Percentiles rank a stretch among this genome's conserved stretches.
Evolutionary conservation across 1,140 invertebrate species (phyloP).

Genomic region (Maniola jurtina): DNA sequence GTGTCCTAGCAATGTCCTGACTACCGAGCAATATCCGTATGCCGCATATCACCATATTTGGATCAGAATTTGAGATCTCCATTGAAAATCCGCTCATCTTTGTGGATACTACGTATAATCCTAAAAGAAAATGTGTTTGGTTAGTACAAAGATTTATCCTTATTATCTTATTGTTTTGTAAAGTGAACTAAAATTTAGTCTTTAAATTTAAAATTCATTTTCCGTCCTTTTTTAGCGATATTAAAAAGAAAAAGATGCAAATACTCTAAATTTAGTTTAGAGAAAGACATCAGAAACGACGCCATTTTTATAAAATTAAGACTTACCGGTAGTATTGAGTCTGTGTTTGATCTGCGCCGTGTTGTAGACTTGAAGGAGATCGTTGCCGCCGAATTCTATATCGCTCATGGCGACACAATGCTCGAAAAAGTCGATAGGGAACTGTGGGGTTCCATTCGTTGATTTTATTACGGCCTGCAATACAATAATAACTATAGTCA

Average conservation of each 20-base stretch:
- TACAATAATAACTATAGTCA: not conserved
- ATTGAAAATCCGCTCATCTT: slow-evolving; percentile 93
- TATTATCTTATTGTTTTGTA: too few relatives aligned
- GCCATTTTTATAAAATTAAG: not conserved
- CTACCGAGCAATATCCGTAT: slow-evolving; percentile 91
- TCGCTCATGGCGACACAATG: slow-evolving; percentile 94
- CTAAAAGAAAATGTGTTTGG: slow-evolving; percentile 49
- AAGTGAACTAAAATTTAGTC: too few relatives aligned
- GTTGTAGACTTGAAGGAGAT: slow-evolving; percentile 97
- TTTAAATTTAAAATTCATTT: too few relatives aligned
- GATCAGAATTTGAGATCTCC: slow-evolving; percentile 93
- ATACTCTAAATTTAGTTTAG: too few relatives aligned
- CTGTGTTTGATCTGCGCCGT: slow-evolving; percentile 95
- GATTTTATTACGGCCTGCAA: slow-evolving; percentile 60
- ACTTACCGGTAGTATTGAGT: slow-evolving; percentile 87
- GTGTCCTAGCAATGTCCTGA: slow-evolving; percentile 91
- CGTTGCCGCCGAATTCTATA: slow-evolving; percentile 97
- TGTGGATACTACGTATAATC: slow-evolving; percentile 93
- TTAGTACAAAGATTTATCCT: too few relatives aligned
- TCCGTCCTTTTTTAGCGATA: too few relatives aligned
- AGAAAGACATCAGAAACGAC: too few relatives aligned
- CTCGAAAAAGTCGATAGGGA: slow-evolving; percentile 98
- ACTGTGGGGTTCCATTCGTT: slow-evolving; percentile 77
- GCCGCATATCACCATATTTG: slow-evolving; percentile 92
- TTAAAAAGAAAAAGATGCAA: too few relatives aligned